These are phyloP conservation scores for Crocidura indochinensis DNA, from an alignment of 2,797 vertebrate genomes.

Conservation along the genomic window DNA sequence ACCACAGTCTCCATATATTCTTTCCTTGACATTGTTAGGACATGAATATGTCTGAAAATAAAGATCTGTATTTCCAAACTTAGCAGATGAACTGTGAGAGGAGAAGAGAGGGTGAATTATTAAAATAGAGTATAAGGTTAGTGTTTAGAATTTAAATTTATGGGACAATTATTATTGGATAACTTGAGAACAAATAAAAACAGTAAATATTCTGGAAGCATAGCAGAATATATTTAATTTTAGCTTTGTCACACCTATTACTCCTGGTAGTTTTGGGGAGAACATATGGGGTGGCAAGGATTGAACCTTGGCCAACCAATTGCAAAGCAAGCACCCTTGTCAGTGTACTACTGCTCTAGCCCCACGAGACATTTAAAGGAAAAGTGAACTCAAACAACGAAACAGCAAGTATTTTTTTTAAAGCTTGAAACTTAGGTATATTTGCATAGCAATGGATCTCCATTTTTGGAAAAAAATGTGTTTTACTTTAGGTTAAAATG, in stretches of 20 bases:
- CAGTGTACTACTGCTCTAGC: no score
- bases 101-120: neutral
- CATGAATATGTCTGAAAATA: neutral
- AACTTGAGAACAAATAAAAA: no score
- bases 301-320: no score
- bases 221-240: constrained; percentile 1
- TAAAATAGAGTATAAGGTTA: neutral
- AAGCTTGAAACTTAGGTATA: constrained; percentile 24
- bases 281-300: no score
- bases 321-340: no score
- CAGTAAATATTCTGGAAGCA: neutral
- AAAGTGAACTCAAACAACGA: constrained; percentile 44
- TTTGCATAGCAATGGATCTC: constrained; percentile 26
- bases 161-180: no score
- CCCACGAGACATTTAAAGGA: neutral
- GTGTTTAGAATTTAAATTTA: constrained; percentile 40
- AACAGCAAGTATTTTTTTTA: constrained; percentile 1
- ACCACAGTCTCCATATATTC: neutral
- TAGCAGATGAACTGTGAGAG: neutral
- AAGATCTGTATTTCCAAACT: neutral
- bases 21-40: neutral
- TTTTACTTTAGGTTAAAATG: constrained; percentile 36
- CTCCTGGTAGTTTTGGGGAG: no score
- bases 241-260: no score
- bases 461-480: constrained; percentile 17